Evolutionary conservation across 2,888 invertebrate species (phyloP).

Genomic region (Dascillus cervinus): DNA sequence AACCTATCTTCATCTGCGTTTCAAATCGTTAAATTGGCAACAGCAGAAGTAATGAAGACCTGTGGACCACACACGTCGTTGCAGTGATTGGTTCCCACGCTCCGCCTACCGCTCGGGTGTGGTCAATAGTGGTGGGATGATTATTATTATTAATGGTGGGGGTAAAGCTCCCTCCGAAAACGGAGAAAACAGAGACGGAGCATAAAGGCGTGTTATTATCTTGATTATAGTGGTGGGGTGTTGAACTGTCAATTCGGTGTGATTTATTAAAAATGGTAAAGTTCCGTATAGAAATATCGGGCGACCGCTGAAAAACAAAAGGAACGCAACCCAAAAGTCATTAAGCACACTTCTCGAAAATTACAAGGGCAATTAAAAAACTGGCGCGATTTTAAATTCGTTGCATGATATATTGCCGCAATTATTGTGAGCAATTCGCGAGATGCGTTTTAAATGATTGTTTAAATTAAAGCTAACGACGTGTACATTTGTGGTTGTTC

Average conservation of each 20-base stretch:
- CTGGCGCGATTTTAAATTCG: too few relatives aligned
- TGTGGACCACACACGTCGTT: conserved; percentile 44
- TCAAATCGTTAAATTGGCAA: conserved; percentile 42
- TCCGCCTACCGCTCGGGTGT: conserved; percentile 24
- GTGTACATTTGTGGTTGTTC: too few relatives aligned
- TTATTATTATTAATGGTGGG: not conserved
- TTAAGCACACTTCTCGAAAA: too few relatives aligned
- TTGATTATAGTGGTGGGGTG: conserved; percentile 16
- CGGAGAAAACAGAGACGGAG: conserved; percentile 11
- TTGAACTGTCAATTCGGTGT: conserved; percentile 22
- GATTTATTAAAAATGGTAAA: conserved; percentile 21
- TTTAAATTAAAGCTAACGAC: too few relatives aligned
- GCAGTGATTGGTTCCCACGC: conserved; percentile 38
- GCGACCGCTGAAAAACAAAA: conserved; percentile 12
- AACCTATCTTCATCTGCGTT: conserved; percentile 29
- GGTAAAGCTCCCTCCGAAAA: conserved; percentile 8
- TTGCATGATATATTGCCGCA: too few relatives aligned
- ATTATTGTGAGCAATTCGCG: too few relatives aligned
- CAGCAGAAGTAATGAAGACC: conserved; percentile 42
- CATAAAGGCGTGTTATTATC: conserved; percentile 10
- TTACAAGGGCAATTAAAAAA: too few relatives aligned
- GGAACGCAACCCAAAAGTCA: too few relatives aligned
- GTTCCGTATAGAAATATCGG: conserved; percentile 13
- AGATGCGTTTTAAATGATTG: too few relatives aligned
- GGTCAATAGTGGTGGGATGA: conserved; percentile 9